A percentile compares a stretch with the other conserved stretches of the same genome.
Conservation (phyloP, 2,113 vertebrate genomes). For the Oriolus oriolus region DNA sequence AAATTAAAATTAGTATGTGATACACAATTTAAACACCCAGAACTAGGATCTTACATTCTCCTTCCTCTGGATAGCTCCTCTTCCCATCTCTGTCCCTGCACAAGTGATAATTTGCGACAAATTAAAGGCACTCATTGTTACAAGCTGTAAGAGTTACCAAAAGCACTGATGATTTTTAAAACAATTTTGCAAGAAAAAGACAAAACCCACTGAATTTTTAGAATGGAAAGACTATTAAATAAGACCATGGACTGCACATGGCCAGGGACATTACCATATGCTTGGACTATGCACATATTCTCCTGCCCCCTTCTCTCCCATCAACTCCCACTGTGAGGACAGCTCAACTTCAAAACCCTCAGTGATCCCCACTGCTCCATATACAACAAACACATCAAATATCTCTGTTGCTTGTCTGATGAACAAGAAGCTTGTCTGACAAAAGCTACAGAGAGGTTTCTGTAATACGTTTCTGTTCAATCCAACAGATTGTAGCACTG, state of each 20-base stretch:
- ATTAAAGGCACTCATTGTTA: neutral
- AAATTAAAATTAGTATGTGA: neutral
- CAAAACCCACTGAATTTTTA: neutral
- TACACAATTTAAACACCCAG: neutral
- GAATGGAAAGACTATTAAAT: neutral
- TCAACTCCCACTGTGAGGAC: neutral
- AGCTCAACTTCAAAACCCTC: neutral
- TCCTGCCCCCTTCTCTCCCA: neutral
- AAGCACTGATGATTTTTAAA: neutral
- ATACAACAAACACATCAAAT: accelerated
- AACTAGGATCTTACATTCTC: neutral
- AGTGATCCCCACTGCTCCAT: neutral
- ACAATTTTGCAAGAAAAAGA: neutral
- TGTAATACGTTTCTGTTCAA: neutral
- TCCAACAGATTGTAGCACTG: neutral
- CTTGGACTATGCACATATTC: neutral
- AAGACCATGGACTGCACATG: neutral
- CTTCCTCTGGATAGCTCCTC: neutral
- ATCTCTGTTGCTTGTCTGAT: neutral
- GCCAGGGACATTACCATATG: accelerated
- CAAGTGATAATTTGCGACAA: neutral
- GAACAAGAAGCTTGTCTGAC: neutral
- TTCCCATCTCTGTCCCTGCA: neutral
- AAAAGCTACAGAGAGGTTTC: neutral
- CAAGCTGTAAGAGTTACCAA: neutral